Conservation (phyloP, 1,140 invertebrate genomes). For the Brachystomella parvula region DNA sequence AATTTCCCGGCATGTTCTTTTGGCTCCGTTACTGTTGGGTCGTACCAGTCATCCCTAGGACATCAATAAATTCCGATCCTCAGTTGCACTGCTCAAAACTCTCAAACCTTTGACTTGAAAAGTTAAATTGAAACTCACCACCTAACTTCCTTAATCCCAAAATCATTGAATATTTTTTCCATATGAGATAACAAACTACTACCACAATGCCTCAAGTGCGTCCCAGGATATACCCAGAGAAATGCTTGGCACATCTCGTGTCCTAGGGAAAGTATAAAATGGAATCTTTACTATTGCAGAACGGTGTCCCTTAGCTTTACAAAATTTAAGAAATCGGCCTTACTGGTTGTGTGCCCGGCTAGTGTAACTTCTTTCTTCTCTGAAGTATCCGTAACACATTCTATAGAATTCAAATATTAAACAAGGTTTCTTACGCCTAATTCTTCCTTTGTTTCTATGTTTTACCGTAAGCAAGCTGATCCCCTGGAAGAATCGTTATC, state of each 20-base stretch:
- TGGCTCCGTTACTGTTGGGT: not conserved
- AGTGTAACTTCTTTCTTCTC: not conserved
- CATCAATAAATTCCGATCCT: too few species aligned
- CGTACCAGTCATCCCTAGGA: not conserved
- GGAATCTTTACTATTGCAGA: not conserved
- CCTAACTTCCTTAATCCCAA: not conserved
- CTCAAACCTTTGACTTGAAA: too few species aligned
- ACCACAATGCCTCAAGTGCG: not conserved
- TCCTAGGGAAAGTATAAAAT: not conserved
- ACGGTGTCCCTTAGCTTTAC: not conserved
- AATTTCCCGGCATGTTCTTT: not conserved
- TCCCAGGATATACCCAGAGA: conserved; percentile 16
- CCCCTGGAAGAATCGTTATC: conserved; percentile 2
- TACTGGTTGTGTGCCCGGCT: conserved; percentile 10
- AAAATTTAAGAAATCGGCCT: not conserved
- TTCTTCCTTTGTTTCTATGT: not conserved
- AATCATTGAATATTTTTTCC: too few species aligned
- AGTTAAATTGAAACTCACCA: not conserved
- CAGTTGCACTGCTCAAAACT: too few species aligned
- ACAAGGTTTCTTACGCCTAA: not conserved
- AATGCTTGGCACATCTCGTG: conserved; percentile 21
- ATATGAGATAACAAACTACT: not conserved
- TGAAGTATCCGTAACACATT: too few species aligned
- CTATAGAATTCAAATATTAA: not conserved
- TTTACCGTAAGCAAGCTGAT: conserved; percentile 15